A percentile compares a stretch with the other conserved stretches of the same genome.
Evolutionary conservation across 2,113 vertebrate genomes (phyloP).

Genomic region (Lasiurus borealis): DNA sequence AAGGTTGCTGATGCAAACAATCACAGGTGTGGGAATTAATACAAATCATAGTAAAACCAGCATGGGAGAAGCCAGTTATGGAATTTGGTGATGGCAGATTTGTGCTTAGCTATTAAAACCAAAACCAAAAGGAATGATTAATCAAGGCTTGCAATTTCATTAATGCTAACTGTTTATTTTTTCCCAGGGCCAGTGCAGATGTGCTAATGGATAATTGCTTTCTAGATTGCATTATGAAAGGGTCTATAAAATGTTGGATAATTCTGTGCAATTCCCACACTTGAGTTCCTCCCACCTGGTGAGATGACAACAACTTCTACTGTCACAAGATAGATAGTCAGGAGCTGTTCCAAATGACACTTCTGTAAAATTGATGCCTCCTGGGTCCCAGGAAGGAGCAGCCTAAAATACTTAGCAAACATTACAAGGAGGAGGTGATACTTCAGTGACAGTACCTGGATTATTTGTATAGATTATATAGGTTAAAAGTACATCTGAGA

Average conservation of each 20-base stretch:
- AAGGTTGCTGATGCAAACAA: slow-evolving; percentile 34
- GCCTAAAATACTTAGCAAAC: slow-evolving; percentile 17
- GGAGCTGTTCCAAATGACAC: neutral
- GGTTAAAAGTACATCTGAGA: neutral
- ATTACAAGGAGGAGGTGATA: neutral
- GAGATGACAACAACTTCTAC: slow-evolving; percentile 33
- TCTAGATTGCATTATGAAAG: slow-evolving; percentile 70
- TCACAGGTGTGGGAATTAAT: slow-evolving; percentile 59
- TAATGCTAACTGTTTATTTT: slow-evolving; percentile 68
- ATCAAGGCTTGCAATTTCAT: slow-evolving; percentile 71
- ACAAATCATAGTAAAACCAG: slow-evolving; percentile 54
- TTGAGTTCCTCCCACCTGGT: slow-evolving; percentile 28
- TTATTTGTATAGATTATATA: neutral
- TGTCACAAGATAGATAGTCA: slow-evolving; percentile 31
- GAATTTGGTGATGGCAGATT: neutral
- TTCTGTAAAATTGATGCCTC: neutral
- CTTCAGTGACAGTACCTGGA: neutral
- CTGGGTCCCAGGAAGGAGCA: neutral
- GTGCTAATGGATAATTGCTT: slow-evolving; percentile 75
- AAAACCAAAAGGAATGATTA: slow-evolving; percentile 68
- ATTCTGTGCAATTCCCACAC: slow-evolving; percentile 15
- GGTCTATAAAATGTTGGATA: slow-evolving; percentile 47
- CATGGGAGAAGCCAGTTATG: neutral
- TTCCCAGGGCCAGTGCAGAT: slow-evolving; percentile 68
- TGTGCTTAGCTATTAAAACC: slow-evolving; percentile 53